Base-by-base conservation (phyloP, 2,888 invertebrate species). In the Morpho helenor region DNA sequence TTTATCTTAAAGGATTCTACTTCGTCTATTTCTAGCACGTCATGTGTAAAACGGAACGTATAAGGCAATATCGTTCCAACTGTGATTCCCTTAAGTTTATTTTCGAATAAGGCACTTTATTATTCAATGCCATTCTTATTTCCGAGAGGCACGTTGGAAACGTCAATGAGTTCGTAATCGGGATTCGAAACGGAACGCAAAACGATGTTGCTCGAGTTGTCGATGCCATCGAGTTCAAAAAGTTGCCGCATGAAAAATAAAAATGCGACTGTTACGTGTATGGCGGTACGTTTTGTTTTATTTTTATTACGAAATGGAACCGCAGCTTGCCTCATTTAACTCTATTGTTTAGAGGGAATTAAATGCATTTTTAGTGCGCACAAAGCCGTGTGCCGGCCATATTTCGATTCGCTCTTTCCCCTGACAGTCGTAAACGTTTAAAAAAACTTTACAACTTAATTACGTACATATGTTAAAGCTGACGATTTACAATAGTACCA, bases 381-480 rank as follows among this genome's bases (percentile, higher is more conserved):
- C 69, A 69, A 74, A 72, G 68, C 66, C 68, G 70, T 74, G 75
- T 70, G 68, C 66, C 65, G 64, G 64, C 66, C 67, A 67, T 70
- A 68, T 63, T 68, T 65, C 75, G 72, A 73, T 75, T 71, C 68
- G 72, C 71, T 68, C 76, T 72, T 71, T 73, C 72, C 74, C 75
- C 72, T 73, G 77, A 77, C 77, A 71, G 73, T 72, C 73, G 79
- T 79, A 82, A 82, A 85, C 80, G 76, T 74, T 71, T 79, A 76
- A 72, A 73, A 67, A 75, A 83, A 82, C 79, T 87, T 87, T 81
- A 88, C 81, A 78, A 77, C 84, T 83, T 89, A 90, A 90, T 90
- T 84, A 82, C 80, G 67, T 83, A 89, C 89, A 89, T 89, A 81
- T 89, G 88, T 90, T 88, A 84, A 76, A 76, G 70, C 68, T 66